These are phyloP conservation scores for Leptopilina syphax DNA, from an alignment of 2,888 invertebrate genomes.

Conservation along the genomic window DNA sequence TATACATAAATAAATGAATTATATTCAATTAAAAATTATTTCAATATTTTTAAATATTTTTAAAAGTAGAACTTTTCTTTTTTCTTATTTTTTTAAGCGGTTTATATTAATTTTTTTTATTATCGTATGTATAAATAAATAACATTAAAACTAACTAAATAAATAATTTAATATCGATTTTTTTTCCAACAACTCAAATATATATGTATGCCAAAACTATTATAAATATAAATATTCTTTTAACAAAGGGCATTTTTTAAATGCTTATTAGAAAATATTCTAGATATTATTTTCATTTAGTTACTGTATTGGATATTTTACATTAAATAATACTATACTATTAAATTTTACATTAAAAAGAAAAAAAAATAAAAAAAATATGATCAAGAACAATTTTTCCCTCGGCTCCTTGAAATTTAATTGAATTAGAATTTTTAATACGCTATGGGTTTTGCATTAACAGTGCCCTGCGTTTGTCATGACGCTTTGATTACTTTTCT, in stretches of 20 bases:
- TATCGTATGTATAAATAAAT: constrained; percentile 26
- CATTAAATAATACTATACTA: too few species aligned
- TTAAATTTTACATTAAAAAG: too few species aligned
- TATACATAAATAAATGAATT: too few species aligned
- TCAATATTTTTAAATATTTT: neutral
- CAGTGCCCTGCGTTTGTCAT: constrained; percentile 38
- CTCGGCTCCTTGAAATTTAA: constrained; percentile 22
- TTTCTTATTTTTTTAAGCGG: neutral
- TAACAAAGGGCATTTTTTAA: constrained; percentile 12
- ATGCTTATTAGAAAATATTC: constrained; percentile 13
- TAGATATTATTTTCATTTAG: neutral
- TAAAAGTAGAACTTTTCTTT: neutral
- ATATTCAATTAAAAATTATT: too few species aligned
- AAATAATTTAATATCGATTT: constrained; percentile 26
- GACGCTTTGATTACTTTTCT: constrained; percentile 27
- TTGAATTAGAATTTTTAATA: neutral
- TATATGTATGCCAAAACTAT: neutral
- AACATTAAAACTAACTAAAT: constrained; percentile 13
- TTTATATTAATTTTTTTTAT: constrained; percentile 7
- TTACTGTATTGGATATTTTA: too few species aligned
- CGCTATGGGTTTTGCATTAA: constrained; percentile 28
- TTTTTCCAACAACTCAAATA: neutral
- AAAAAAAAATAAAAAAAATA: neutral
- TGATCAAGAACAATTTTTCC: constrained; percentile 4
- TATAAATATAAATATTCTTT: neutral